These are phyloP conservation scores for Adelphocoris suturalis DNA, from an alignment of 2,888 invertebrate genomes.

Conservation along the genomic window DNA sequence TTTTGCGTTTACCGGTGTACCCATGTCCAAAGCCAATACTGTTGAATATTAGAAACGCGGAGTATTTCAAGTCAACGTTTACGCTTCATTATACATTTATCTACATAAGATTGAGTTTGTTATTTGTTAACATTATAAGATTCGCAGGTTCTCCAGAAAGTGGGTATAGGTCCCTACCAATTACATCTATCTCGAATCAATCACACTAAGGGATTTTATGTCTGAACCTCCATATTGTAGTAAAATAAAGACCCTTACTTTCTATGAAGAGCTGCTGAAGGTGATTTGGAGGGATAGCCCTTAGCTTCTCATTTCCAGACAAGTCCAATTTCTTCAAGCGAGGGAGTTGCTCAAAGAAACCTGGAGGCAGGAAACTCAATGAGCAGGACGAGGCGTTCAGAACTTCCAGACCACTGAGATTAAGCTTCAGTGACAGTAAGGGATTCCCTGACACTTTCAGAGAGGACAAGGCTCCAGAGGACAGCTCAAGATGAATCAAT, in stretches of 20 bases:
- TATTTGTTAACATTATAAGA: too few species aligned
- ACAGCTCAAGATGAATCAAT: neutral
- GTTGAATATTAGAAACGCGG: too few species aligned
- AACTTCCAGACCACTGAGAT: neutral
- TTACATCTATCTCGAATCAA: too few species aligned
- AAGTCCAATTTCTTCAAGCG: conserved; percentile 33
- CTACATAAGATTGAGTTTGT: too few species aligned
- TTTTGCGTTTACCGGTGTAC: too few species aligned
- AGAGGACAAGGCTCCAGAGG: neutral
- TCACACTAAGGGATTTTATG: too few species aligned
- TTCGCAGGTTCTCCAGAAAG: too few species aligned
- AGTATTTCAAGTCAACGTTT: too few species aligned
- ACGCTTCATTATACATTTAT: too few species aligned
- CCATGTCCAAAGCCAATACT: too few species aligned
- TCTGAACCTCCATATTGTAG: too few species aligned
- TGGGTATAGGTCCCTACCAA: too few species aligned
- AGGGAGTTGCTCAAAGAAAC: conserved; percentile 51
- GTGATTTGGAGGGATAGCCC: conserved; percentile 34
- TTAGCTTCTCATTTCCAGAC: conserved; percentile 41
- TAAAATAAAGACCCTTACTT: conserved; percentile 1
- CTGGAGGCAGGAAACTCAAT: conserved; percentile 24
- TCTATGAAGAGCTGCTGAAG: conserved; percentile 31
- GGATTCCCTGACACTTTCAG: conserved; percentile 53
- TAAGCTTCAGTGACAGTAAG: conserved; percentile 35
- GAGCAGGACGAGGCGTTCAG: conserved; percentile 61